A percentile compares a stretch with the other conserved stretches of the same genome.
Conservation (phyloP, 2,113 vertebrate species). For the Kryptolebias marmoratus region DNA sequence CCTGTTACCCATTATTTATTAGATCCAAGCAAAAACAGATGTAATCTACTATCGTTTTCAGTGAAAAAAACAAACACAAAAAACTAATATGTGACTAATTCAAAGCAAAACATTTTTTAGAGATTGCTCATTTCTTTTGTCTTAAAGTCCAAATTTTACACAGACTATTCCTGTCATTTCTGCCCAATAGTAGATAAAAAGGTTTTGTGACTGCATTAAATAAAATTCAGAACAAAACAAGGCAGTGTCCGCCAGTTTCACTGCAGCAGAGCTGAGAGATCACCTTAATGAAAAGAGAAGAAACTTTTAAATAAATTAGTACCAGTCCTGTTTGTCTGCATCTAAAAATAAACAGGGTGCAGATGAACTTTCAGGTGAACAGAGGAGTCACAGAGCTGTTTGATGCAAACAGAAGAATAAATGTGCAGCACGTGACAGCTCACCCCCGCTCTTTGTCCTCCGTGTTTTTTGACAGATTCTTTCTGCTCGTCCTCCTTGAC, state of each 20-base stretch:
- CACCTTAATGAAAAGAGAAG: background rate
- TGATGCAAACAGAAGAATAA: conserved; percentile 16
- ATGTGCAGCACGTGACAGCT: conserved; percentile 44
- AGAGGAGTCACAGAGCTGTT: background rate
- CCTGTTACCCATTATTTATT: background rate
- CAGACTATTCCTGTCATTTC: background rate
- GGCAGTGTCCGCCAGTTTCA: background rate
- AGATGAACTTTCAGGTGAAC: conserved; percentile 9
- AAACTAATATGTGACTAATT: too few relatives aligned
- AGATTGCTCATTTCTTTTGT: background rate
- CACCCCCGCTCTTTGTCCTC: conserved; percentile 20
- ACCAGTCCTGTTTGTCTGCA: background rate
- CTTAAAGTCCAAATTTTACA: background rate
- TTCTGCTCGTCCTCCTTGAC: conserved; percentile 36
- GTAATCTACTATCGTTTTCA: too few relatives aligned
- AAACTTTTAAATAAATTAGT: background rate
- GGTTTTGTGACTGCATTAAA: too few relatives aligned
- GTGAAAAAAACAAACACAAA: too few relatives aligned
- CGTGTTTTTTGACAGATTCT: conserved; percentile 49
- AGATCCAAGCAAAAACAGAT: background rate
- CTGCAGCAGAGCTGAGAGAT: background rate
- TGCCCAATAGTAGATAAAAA: too few relatives aligned
- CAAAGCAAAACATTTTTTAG: too few relatives aligned
- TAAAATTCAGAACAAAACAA: too few relatives aligned
- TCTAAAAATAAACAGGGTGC: background rate